phyloP scores from a whole-genome alignment of 2,888 invertebrate species.

The Sylvicola cinctus region DNA sequence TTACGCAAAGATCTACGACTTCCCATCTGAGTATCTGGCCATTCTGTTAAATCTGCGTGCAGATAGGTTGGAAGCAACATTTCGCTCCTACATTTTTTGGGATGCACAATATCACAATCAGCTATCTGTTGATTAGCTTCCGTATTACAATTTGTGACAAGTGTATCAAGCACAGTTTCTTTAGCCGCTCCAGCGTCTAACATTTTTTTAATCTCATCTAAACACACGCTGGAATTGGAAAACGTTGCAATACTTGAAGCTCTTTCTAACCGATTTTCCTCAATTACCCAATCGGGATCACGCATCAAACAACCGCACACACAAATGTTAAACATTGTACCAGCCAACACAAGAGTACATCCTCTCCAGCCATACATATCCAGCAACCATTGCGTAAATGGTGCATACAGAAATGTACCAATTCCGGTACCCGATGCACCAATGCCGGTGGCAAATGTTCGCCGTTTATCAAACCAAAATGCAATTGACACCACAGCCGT shows the following conservation, averaged over 20 bases:
- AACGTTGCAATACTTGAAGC: constrained; percentile 25
- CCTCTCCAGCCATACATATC: constrained; percentile 71
- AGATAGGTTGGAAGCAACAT: constrained; percentile 22
- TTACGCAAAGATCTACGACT: constrained; percentile 21
- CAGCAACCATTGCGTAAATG: constrained; percentile 59
- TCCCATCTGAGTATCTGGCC: constrained; percentile 11
- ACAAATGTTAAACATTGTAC: constrained; percentile 64
- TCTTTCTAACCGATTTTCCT: constrained; percentile 25
- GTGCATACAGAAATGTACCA: constrained; percentile 75
- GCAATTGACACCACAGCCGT: constrained; percentile 82
- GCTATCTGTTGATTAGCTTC: constrained; percentile 25
- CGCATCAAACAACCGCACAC: constrained; percentile 74
- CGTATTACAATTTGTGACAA: constrained; percentile 24
- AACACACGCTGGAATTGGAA: constrained; percentile 24
- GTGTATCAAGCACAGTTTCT: constrained; percentile 22
- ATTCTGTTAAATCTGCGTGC: constrained; percentile 17
- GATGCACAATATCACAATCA: constrained; percentile 11
- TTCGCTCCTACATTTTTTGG: constrained; percentile 23
- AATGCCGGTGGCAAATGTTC: constrained; percentile 68
- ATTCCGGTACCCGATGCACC: constrained; percentile 79
- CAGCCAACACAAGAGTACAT: constrained; percentile 58
- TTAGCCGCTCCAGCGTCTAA: constrained; percentile 41
- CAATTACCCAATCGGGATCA: constrained; percentile 57
- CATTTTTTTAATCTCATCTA: constrained; percentile 35
- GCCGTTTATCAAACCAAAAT: constrained; percentile 78